A percentile compares a stretch with the other conserved stretches of the same genome.
Evolutionary conservation across 2,113 vertebrate species (phyloP).

Genomic region (Microtus pennsylvanicus): DNA sequence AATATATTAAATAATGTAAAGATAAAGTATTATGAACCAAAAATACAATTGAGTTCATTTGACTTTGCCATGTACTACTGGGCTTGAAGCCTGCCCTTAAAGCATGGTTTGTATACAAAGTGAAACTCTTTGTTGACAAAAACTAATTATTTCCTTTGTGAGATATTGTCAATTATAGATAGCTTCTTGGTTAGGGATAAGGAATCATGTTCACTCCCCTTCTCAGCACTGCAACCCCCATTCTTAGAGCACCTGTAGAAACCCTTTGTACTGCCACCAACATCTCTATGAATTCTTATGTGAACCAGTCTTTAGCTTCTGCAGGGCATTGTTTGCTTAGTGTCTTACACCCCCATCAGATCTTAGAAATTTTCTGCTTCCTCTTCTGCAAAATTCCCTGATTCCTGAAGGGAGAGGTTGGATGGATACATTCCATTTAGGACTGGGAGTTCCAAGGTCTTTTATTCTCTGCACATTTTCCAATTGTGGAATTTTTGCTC

Average conservation of each 20-base stretch:
- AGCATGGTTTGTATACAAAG: not conserved
- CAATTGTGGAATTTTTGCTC: not conserved
- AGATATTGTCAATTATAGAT: not conserved
- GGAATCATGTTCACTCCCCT: not conserved
- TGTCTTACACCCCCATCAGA: not conserved
- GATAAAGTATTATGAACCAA: not conserved
- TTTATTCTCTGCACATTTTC: not conserved
- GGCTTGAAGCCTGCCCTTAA: not conserved
- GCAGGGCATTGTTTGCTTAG: not conserved
- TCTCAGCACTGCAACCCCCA: not conserved
- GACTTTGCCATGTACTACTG: not conserved
- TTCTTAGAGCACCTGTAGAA: not conserved
- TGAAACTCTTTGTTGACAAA: not conserved
- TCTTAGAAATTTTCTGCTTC: not conserved
- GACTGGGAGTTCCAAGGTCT: not conserved
- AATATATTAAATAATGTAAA: not conserved
- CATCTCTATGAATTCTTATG: not conserved
- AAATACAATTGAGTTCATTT: not conserved
- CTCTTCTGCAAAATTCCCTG: not conserved
- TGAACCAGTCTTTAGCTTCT: not conserved
- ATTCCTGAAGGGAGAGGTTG: not conserved
- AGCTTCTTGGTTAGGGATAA: not conserved
- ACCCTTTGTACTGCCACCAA: not conserved
- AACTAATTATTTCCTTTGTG: not conserved
- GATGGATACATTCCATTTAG: not conserved